These are phyloP conservation scores for Isotomurus palustris DNA, from an alignment of 2,888 invertebrate species.

Conservation along the genomic window DNA sequence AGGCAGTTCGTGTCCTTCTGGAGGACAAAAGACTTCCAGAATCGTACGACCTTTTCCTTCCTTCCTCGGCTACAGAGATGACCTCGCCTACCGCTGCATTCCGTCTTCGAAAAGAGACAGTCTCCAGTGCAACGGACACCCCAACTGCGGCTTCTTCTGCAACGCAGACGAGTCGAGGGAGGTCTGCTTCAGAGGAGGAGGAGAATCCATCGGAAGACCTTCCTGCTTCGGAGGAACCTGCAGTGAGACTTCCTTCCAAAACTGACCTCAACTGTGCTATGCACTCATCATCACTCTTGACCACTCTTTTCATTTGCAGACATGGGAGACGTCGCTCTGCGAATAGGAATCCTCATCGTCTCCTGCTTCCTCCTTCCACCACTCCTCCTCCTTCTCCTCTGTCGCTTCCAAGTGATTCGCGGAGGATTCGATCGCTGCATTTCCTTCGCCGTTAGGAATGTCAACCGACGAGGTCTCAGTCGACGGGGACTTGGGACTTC, in stretches of 20 bases:
- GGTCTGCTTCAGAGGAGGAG: not conserved
- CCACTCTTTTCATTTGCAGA: not conserved
- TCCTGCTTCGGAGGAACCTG: not conserved
- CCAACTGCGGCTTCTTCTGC: constrained; percentile 29
- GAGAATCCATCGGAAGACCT: not conserved
- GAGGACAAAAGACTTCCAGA: not conserved
- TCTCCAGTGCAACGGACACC: constrained; percentile 22
- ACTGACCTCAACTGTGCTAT: no score
- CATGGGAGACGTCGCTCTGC: not conserved
- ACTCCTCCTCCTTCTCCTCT: not conserved
- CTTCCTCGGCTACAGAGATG: not conserved
- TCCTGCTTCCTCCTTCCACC: constrained; percentile 8
- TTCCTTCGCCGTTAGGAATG: no score
- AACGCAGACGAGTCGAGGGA: constrained; percentile 20
- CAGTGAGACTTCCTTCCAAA: no score
- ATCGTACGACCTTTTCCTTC: not conserved
- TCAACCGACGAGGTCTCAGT: no score
- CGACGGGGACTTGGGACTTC: no score
- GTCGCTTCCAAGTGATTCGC: not conserved
- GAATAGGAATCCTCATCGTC: not conserved
- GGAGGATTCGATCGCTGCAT: not conserved
- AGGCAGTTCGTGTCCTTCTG: not conserved
- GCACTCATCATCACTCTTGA: no score
- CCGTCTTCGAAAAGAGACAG: not conserved
- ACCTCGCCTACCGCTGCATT: constrained; percentile 17